phyloP scores from a whole-genome alignment of 2,888 invertebrate species.

The Iphiclides podalirius region DNA sequence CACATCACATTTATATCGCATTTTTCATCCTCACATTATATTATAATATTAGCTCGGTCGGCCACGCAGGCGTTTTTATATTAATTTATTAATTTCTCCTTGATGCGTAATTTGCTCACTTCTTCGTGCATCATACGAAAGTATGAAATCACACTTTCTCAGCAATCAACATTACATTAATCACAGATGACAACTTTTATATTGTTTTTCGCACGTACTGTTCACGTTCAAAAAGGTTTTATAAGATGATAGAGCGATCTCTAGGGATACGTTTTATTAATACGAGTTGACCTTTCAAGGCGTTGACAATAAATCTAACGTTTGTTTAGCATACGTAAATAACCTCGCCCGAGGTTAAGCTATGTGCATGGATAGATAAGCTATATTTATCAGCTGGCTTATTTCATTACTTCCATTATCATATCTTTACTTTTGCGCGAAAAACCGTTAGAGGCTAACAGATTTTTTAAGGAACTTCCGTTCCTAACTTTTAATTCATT shows the following conservation, averaged over 20 bases:
- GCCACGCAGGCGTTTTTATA: slow-evolving; percentile 1
- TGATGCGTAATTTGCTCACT: slow-evolving; percentile 13
- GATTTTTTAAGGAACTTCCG: not conserved
- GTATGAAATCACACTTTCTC: slow-evolving; percentile 17
- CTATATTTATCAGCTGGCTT: not conserved
- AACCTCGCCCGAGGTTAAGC: slow-evolving; percentile 55
- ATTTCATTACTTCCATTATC: slow-evolving; percentile 1
- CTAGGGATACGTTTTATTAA: too few relatives aligned
- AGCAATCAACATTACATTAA: slow-evolving; percentile 14
- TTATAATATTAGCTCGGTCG: too few relatives aligned
- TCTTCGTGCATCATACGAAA: slow-evolving; percentile 9
- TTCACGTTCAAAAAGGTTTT: too few relatives aligned
- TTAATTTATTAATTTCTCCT: slow-evolving; percentile 10
- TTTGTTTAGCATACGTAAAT: slow-evolving; percentile 41
- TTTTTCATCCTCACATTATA: too few relatives aligned
- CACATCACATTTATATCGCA: too few relatives aligned
- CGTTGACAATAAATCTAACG: too few relatives aligned
- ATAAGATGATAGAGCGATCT: too few relatives aligned
- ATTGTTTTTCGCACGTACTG: not conserved
- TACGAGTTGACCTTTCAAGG: slow-evolving; percentile 50
- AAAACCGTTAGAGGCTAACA: not conserved
- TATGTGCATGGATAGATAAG: slow-evolving; percentile 27
- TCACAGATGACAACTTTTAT: not conserved
- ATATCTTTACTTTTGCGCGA: not conserved
- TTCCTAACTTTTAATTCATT: too few relatives aligned